A percentile compares a stretch with the other conserved stretches of the same genome.
Evolutionary conservation across 2,113 vertebrate genomes (phyloP).

Genomic region (Anoplopoma fimbria): DNA sequence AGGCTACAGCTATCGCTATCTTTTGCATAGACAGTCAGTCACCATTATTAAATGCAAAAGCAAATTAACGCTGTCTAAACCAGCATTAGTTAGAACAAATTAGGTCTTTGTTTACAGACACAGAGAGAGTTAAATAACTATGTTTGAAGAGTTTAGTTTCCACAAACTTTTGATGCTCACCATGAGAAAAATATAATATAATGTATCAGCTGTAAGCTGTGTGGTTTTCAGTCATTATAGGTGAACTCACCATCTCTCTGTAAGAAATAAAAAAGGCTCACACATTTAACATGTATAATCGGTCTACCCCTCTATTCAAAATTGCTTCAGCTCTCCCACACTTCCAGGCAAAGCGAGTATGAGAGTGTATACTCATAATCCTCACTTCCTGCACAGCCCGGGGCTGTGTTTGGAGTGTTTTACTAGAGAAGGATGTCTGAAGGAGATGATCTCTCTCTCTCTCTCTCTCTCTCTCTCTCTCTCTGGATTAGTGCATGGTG

Average conservation of each 20-base stretch:
- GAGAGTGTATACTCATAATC: slow-evolving; percentile 58
- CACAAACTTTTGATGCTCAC: background rate
- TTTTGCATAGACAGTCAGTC: background rate
- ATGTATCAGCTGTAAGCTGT: background rate
- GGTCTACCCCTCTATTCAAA: slow-evolving; percentile 53
- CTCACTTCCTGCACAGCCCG: slow-evolving; percentile 71
- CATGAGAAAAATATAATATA: background rate
- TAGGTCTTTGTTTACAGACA: background rate
- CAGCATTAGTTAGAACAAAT: background rate
- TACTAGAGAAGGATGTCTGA: slow-evolving; percentile 66
- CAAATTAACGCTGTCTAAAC: background rate
- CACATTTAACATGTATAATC: slow-evolving; percentile 19
- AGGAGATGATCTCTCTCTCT: slow-evolving; percentile 50
- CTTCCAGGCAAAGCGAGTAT: slow-evolving; percentile 37
- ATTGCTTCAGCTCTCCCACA: slow-evolving; percentile 47
- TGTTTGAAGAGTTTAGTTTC: background rate
- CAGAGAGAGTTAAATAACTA: background rate
- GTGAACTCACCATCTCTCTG: slow-evolving; percentile 2
- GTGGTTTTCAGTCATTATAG: slow-evolving; percentile 11
- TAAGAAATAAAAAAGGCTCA: slow-evolving; percentile 39
- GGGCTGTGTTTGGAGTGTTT: slow-evolving; percentile 74
- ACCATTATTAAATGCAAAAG: background rate
- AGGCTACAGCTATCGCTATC: background rate
- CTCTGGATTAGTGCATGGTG: slow-evolving; percentile 70
- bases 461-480: slow-evolving; percentile 34